These are phyloP conservation scores for Cheilosia vernalis DNA, from an alignment of 2,888 invertebrate species.

Conservation along the genomic window DNA sequence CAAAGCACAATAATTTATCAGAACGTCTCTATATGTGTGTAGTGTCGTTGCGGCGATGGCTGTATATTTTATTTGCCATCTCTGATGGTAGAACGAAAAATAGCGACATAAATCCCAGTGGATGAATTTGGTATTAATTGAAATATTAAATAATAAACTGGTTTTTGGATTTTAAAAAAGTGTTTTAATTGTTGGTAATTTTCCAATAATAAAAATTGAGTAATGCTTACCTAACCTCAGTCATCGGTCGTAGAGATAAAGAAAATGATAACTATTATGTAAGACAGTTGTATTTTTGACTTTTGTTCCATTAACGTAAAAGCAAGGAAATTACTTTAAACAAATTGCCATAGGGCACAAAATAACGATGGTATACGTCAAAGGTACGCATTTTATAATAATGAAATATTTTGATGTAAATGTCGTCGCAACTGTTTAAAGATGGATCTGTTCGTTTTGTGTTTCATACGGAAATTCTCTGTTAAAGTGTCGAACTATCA, in stretches of 20 bases:
- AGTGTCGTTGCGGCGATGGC: neutral
- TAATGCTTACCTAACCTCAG: neutral
- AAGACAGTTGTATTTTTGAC: too few species aligned
- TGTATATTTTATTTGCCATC: neutral
- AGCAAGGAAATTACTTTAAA: too few species aligned
- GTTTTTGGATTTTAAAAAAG: neutral
- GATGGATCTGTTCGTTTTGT: too few species aligned
- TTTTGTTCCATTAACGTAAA: too few species aligned
- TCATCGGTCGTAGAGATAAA: neutral
- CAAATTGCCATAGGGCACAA: too few species aligned
- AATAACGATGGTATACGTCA: too few species aligned
- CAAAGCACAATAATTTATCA: neutral
- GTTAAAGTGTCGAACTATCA: too few species aligned
- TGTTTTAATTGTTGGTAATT: constrained; percentile 13
- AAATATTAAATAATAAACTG: constrained; percentile 33
- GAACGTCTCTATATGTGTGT: neutral
- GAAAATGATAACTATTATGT: too few species aligned
- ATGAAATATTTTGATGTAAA: too few species aligned
- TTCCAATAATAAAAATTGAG: constrained; percentile 29
- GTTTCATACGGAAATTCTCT: too few species aligned
- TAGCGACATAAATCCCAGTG: neutral
- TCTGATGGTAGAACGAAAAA: constrained; percentile 4
- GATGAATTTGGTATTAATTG: constrained; percentile 2
- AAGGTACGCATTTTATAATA: too few species aligned
- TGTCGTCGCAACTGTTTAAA: too few species aligned